These are phyloP conservation scores for Sphenodon punctatus DNA, from an alignment of 2,797 vertebrate species.

Conservation along the genomic window DNA sequence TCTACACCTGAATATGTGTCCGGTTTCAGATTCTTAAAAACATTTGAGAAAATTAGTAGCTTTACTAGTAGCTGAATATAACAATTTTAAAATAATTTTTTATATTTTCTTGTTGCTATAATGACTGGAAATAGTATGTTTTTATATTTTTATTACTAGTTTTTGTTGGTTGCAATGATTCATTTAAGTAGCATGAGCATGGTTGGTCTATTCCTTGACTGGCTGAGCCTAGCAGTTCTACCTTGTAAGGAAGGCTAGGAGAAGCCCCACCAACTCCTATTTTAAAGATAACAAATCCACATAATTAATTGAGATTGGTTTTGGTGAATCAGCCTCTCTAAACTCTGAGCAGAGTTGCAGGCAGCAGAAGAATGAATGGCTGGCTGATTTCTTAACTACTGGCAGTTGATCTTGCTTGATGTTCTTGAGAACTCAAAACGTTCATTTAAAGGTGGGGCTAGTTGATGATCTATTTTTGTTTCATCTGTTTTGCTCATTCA, in stretches of 20 bases:
- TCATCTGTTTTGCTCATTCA: background rate
- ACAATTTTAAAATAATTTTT: too few relatives aligned
- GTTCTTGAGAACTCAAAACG: background rate
- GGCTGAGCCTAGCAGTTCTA: conserved; percentile 11
- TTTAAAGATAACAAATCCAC: background rate
- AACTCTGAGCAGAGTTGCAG: background rate
- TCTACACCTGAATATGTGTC: background rate
- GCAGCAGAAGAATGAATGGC: background rate
- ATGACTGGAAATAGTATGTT: background rate
- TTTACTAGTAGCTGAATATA: too few relatives aligned
- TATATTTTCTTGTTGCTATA: background rate
- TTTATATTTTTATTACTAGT: background rate
- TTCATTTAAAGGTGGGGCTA: conserved; percentile 23
- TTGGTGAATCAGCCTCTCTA: background rate
- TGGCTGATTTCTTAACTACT: background rate
- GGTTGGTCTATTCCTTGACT: background rate
- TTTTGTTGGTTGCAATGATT: conserved; percentile 1
- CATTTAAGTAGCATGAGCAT: background rate
- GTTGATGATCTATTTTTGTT: background rate
- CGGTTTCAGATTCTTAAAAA: background rate
- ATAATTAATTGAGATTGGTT: background rate
- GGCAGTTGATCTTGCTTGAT: background rate
- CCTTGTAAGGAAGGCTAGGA: conserved; percentile 37
- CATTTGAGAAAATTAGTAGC: too few relatives aligned
- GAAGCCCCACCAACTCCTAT: conserved; percentile 25